A percentile compares a stretch with the other conserved stretches of the same genome.
Conservation (phyloP, 2,888 invertebrate genomes). For the Thumatha senex region DNA sequence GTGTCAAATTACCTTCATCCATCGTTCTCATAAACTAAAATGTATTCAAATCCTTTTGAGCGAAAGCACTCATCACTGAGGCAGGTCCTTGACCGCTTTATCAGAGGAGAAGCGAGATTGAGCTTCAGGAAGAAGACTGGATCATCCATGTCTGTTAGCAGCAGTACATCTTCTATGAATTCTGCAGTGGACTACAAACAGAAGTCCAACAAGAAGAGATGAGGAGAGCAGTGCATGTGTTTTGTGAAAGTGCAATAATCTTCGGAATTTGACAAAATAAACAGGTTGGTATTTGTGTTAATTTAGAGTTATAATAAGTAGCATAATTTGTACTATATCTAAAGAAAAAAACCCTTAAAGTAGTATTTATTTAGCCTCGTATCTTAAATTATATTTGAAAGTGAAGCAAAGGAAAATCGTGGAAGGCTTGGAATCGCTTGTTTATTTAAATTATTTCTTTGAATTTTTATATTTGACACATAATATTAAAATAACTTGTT, state of each 20-base stretch:
- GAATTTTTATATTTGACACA: too few species aligned
- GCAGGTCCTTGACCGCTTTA: constrained; percentile 85
- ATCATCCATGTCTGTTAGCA: constrained; percentile 49
- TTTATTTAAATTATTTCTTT: too few species aligned
- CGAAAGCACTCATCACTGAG: constrained; percentile 87
- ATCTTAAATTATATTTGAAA: too few species aligned
- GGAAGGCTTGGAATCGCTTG: too few species aligned
- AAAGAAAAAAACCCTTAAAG: too few species aligned
- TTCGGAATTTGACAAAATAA: constrained; percentile 43
- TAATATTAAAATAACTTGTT: too few species aligned
- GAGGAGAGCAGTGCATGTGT: constrained; percentile 49
- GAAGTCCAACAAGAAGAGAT: constrained; percentile 58
- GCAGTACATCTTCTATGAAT: constrained; percentile 60
- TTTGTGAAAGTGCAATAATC: constrained; percentile 61
- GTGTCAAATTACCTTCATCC: constrained; percentile 26
- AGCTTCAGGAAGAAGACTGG: constrained; percentile 66
- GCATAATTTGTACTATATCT: too few species aligned
- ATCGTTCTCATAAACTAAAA: constrained; percentile 40
- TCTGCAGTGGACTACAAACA: constrained; percentile 49
- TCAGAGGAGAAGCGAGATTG: constrained; percentile 72
- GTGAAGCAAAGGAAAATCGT: too few species aligned
- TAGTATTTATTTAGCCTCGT: too few species aligned
- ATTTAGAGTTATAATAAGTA: constrained; percentile 8
- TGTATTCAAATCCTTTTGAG: constrained; percentile 88
- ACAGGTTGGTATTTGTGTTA: constrained; percentile 58